Base-by-base conservation (phyloP, 2,888 invertebrate genomes). In the Physocephala rufipes region DNA sequence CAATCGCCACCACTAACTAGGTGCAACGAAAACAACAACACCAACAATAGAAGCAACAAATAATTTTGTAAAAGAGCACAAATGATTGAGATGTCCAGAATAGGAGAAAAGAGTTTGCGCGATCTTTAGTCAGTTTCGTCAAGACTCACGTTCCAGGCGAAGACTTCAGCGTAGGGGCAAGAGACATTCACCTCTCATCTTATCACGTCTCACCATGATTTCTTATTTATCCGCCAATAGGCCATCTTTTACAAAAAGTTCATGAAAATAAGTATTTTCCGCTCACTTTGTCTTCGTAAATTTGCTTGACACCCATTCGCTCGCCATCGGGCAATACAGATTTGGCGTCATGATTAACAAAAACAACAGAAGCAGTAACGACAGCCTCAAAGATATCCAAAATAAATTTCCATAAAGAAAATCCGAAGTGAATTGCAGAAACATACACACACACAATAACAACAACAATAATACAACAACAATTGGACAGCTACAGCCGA, bases 401-500 rank as follows among this genome's bases (percentile, higher is more conserved):
- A 36, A 36, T 36, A 36, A 36, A 36, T 36, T 36, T 9, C 4
- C 9, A 36, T 36, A 26, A 63, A 66, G 58, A 24, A 55, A 16
- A 63, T 64, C 30, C 5, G 9, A 36, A 36, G 9, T 7, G 36
- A 9, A 36, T 36, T 36, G 30, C 49, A 43, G 19, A 71, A 63
- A 51, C 30, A 61, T 24, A 24, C 70, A 69, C 53, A 62, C 7
- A 36, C 28, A 64, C 63, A 72, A 71, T 71, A 71, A 68, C 47
- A 61, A 51, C 47, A 59, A 71, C 58, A 55, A 64, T 36, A 55
- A 67, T n/a, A n/a, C 58, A 47, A 53, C 19, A 73, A 73, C 71
- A 74, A n/a, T n/a, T n/a, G n/a, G n/a, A 76, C 43, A 26, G 7
- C 5, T 69, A 73, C 76, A 74, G 73, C 70, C 36, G 9, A 36